Evolutionary conservation across 2,113 vertebrate genomes (phyloP).

Genomic region (Polypterus senegalus): DNA sequence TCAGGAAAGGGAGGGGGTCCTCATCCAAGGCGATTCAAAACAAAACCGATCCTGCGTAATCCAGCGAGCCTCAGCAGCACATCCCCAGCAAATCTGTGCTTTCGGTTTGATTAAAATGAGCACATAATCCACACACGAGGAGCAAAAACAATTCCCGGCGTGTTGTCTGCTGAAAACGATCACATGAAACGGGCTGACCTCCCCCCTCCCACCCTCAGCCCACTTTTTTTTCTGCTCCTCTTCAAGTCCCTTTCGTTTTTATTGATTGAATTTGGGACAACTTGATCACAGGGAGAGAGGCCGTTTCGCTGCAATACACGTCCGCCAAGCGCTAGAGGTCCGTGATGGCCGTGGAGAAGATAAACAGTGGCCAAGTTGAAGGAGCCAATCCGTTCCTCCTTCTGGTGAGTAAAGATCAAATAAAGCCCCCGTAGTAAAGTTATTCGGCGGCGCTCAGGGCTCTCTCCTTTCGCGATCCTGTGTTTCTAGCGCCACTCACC

Average conservation of each 20-base stretch:
- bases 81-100: too few relatives aligned
- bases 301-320: too few relatives aligned
- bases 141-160: slow-evolving; percentile 30
- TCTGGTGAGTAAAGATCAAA: slow-evolving; percentile 35
- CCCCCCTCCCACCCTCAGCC: too few relatives aligned
- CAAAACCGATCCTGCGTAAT: slow-evolving; percentile 24
- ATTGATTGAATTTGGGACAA: too few relatives aligned
- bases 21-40: slow-evolving; percentile 28
- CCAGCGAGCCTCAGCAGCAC: too few relatives aligned
- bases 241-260: too few relatives aligned
- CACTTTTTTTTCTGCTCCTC: too few relatives aligned
- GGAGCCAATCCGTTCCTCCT: slow-evolving; percentile 17
- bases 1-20: slow-evolving; percentile 28
- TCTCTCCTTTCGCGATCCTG: slow-evolving; percentile 43
- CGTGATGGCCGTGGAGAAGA: slow-evolving; percentile 15
- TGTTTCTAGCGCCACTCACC: slow-evolving; percentile 45
- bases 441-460: slow-evolving; percentile 51
- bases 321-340: too few relatives aligned
- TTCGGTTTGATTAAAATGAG: slow-evolving; percentile 4
- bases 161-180: slow-evolving; percentile 34
- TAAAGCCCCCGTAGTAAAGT: slow-evolving; percentile 55
- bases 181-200: background rate
- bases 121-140: slow-evolving; percentile 28
- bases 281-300: too few relatives aligned
- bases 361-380: background rate